A percentile compares a stretch with the other conserved stretches of the same genome.
Conservation (phyloP, 2,888 invertebrate genomes). For the Chloroclystis v-ata region DNA sequence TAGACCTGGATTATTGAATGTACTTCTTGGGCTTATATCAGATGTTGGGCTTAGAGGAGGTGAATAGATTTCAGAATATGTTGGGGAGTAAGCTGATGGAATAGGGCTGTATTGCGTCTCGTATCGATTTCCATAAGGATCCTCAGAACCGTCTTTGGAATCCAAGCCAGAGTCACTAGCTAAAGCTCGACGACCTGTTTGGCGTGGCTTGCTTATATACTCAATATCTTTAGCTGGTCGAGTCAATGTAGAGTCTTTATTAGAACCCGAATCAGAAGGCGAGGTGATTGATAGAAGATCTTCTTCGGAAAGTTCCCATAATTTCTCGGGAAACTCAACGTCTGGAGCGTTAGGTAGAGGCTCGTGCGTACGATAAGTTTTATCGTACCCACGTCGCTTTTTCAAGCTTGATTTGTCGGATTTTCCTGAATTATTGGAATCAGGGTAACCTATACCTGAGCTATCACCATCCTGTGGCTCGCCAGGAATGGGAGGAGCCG, state of each 20-base stretch:
- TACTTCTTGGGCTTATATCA: conserved; percentile 63
- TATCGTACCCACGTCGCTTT: conserved; percentile 87
- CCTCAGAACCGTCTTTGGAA: conserved; percentile 66
- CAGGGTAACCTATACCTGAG: conserved; percentile 73
- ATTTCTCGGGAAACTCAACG: conserved; percentile 88
- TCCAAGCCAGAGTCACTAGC: conserved; percentile 68
- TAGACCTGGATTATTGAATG: conserved; percentile 58
- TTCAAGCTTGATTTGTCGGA: conserved; percentile 73
- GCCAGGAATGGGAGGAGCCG: conserved; percentile 51
- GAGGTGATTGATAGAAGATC: conserved; percentile 76
- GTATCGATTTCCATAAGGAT: conserved; percentile 62
- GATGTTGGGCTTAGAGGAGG: conserved; percentile 70
- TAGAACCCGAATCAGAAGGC: conserved; percentile 79
- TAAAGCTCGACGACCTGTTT: conserved; percentile 77
- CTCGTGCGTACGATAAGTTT: conserved; percentile 90
- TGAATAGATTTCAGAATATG: conserved; percentile 73
- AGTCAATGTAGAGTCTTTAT: conserved; percentile 73
- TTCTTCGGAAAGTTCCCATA: conserved; percentile 86
- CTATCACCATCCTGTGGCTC: conserved; percentile 67
- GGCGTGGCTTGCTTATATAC: conserved; percentile 78
- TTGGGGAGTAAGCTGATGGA: conserved; percentile 67
- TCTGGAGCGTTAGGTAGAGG: conserved; percentile 86
- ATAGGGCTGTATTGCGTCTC: conserved; percentile 66
- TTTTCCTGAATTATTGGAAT: conserved; percentile 70
- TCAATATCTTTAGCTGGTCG: conserved; percentile 81